Conservation (phyloP, 2,113 vertebrate species). For the Corvus hawaiiensis region DNA sequence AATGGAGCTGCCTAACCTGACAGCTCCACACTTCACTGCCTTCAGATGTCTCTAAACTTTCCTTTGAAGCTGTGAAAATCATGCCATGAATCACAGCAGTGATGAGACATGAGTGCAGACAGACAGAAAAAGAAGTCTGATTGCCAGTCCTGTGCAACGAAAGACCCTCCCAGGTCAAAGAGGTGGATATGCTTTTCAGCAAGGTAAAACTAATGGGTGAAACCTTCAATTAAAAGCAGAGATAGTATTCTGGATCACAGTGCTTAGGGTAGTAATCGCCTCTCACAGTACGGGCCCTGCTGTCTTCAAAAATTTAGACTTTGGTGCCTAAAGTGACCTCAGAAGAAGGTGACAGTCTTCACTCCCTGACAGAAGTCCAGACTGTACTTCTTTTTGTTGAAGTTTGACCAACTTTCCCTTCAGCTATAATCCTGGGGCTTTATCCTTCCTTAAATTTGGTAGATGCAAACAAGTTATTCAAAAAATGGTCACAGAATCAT, state of each 20-base stretch:
- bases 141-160: not conserved
- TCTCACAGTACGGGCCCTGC: not conserved
- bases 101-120: not conserved
- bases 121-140: not conserved
- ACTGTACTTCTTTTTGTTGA: not conserved
- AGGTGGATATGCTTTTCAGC: not conserved
- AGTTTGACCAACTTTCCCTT: not conserved
- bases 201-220: not conserved
- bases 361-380: not conserved
- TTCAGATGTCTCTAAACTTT: not conserved
- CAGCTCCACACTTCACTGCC: not conserved
- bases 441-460: not conserved
- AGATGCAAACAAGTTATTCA: not conserved
- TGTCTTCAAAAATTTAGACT: not conserved
- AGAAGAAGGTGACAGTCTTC: not conserved
- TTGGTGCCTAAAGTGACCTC: not conserved
- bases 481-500: not conserved
- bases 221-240: not conserved
- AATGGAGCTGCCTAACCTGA: not conserved
- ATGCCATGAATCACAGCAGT: conserved; percentile 1
- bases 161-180: not conserved
- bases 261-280: not conserved
- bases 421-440: not conserved
- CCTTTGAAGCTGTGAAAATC: conserved; percentile 31
- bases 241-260: not conserved